Conservation (phyloP, 2,113 vertebrate species). For the Corydoras maculifer region DNA sequence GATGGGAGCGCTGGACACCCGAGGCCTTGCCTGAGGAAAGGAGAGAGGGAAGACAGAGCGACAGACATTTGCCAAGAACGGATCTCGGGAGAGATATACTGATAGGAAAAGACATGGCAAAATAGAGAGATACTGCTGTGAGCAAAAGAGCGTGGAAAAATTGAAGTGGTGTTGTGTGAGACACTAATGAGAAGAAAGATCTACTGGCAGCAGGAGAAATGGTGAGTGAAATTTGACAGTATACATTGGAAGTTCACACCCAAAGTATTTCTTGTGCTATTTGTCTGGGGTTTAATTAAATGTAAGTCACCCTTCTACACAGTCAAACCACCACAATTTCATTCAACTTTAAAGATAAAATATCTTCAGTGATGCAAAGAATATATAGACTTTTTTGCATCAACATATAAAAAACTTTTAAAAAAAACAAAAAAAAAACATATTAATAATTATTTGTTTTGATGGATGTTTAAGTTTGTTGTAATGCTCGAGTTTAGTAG, state of each 20-base stretch:
- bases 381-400: no score
- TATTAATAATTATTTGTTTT: no score
- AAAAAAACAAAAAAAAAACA: no score
- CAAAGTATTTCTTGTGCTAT: background rate
- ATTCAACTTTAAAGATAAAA: no score
- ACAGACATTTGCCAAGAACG: background rate
- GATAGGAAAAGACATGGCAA: background rate
- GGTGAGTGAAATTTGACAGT: slow-evolving; percentile 3
- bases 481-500: no score
- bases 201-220: background rate
- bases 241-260: background rate
- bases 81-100: background rate
- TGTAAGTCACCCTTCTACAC: no score
- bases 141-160: background rate
- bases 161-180: background rate
- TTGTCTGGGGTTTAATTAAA: background rate
- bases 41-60: slow-evolving; percentile 9
- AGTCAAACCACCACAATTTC: no score
- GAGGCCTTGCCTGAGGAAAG: slow-evolving; percentile 30
- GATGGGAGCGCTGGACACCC: slow-evolving; percentile 23
- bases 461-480: no score
- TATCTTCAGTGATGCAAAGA: no score
- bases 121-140: background rate
- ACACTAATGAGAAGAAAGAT: slow-evolving; percentile 21
- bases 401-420: no score